Conservation (phyloP, 2,113 vertebrate genomes). For the Buteo buteo region DNA sequence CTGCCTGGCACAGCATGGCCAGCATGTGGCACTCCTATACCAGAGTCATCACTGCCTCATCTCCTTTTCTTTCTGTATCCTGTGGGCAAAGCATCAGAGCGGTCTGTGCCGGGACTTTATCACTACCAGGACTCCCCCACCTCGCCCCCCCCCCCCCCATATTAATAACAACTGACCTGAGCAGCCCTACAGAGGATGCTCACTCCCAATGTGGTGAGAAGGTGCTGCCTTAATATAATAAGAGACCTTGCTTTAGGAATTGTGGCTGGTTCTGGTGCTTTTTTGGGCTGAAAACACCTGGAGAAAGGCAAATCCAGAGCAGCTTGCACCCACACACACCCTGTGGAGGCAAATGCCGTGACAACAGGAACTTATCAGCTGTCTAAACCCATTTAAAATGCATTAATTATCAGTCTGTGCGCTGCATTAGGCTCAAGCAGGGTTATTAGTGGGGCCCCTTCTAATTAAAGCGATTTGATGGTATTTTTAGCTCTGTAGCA, state of each 20-base stretch:
- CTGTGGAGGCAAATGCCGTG: not conserved
- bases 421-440: not conserved
- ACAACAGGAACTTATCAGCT: not conserved
- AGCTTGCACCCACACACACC: rapidly evolving
- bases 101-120: rapidly evolving
- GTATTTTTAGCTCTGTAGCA: not conserved
- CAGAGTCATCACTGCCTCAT: rapidly evolving
- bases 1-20: not conserved
- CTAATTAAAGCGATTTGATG: not conserved
- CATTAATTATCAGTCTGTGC: not conserved
- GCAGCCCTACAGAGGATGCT: not conserved
- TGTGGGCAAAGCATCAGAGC: rapidly evolving
- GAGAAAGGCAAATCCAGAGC: not conserved
- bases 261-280: rapidly evolving
- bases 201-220: not conserved
- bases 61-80: not conserved
- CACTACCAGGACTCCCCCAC: not conserved
- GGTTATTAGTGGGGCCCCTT: not conserved
- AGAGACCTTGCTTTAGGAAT: rapidly evolving
- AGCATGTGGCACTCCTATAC: not conserved
- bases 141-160: no score
- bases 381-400: rapidly evolving
- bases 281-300: not conserved
- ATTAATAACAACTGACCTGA: not conserved
- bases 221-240: no score